These are phyloP conservation scores for Drosophila pseudotalamancana DNA, from an alignment of 2,888 invertebrate species.

Conservation along the genomic window DNA sequence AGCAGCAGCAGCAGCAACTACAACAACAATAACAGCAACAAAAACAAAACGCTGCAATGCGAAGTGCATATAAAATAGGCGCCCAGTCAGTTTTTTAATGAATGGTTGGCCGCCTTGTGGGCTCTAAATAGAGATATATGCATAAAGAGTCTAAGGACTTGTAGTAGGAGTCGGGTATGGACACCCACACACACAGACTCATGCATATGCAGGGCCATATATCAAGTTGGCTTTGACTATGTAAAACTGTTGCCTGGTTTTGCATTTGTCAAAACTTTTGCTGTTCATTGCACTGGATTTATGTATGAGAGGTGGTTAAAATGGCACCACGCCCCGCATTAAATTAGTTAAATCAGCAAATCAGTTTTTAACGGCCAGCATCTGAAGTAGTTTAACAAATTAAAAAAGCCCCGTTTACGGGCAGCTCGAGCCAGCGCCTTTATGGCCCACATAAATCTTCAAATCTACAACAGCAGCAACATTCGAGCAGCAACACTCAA, in stretches of 20 bases:
- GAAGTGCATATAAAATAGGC: conserved; percentile 64
- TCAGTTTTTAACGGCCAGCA: conserved; percentile 45
- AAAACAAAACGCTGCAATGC: conserved; percentile 43
- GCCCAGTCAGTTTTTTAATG: conserved; percentile 66
- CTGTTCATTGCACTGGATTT: conserved; percentile 11
- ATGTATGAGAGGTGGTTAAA: conserved; percentile 39
- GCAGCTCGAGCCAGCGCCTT: conserved; percentile 18
- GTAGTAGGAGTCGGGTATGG: neutral
- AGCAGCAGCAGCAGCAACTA: conserved; percentile 42
- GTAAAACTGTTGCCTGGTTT: conserved; percentile 47
- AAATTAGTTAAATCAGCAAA: conserved; percentile 46
- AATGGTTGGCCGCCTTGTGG: conserved; percentile 51
- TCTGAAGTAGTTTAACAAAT: conserved; percentile 56
- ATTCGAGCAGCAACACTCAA: conserved; percentile 9
- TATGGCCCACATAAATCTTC: conserved; percentile 48
- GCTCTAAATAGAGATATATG: conserved; percentile 11
- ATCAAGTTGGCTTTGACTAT: conserved; percentile 56
- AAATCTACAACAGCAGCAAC: conserved; percentile 20
- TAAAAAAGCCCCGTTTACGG: conserved; percentile 39
- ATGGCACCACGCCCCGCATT: conserved; percentile 63
- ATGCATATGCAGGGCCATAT: conserved; percentile 53
- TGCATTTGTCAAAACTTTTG: conserved; percentile 54
- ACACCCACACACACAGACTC: neutral
- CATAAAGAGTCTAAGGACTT: conserved; percentile 33
- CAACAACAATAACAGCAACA: conserved; percentile 13